Evolutionary conservation across 1,140 invertebrate species (phyloP).

Genomic region (Pentalonia nigronervosa): DNA sequence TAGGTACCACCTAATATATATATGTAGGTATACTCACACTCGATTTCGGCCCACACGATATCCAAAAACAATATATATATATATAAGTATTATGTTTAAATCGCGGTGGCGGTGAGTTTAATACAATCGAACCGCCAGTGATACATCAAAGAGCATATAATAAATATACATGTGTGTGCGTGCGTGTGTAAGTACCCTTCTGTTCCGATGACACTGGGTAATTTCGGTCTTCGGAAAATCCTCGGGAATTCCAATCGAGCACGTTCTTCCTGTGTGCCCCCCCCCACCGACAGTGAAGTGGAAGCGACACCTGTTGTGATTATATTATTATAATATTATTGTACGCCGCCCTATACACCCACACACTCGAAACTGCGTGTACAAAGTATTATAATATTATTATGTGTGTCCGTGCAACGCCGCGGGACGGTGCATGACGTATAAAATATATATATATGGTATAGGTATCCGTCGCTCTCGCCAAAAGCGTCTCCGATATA

Average conservation of each 20-base stretch:
- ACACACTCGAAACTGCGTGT: constrained; percentile 43
- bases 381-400: constrained; percentile 15
- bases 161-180: not conserved
- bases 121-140: constrained; percentile 30
- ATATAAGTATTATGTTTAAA: not conserved
- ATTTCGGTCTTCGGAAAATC: constrained; percentile 10
- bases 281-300: not conserved
- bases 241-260: constrained; percentile 51
- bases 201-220: constrained; percentile 40
- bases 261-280: constrained; percentile 14
- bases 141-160: constrained; percentile 36
- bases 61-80: not conserved
- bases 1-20: not conserved
- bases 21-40: not conserved
- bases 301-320: constrained; percentile 51
- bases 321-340: constrained; percentile 7
- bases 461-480: not conserved
- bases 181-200: not conserved
- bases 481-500: constrained; percentile 12
- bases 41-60: not conserved
- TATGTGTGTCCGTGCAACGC: not conserved
- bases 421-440: not conserved
- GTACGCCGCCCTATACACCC: constrained; percentile 30
- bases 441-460: not conserved
- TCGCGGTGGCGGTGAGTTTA: not conserved